Base-by-base conservation (phyloP, 2,113 vertebrate genomes). In the Danionella cerebrum region DNA sequence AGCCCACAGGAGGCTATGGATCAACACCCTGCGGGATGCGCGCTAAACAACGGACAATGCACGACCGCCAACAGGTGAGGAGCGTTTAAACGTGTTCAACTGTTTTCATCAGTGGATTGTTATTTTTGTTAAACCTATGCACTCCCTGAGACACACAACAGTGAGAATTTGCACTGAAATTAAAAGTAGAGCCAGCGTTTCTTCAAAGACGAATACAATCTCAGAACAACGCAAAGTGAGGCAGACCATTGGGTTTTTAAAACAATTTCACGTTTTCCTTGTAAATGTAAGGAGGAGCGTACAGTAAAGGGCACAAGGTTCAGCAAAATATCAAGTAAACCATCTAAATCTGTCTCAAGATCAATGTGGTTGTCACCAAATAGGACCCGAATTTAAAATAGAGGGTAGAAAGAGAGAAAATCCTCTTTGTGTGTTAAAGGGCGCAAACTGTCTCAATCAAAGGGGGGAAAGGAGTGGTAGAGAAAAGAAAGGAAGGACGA, bases 401-500 rank as follows among this genome's bases (percentile, higher is more conserved):
- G 65, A 65, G 24, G 27, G 42, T n/a, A 25, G 36, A 9, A 54
- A 48, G 62, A 58, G 69, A 39, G 69, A 70, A 65, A 70, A 69
- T 66, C 71, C 65, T 73, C 83, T 78, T 80, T 78, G 79, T 76
- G 81, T 77, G 82, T 81, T 83, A 85, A 81, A 82, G 76, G 80
- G 81, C 73, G 55, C 90, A 90, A 91, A 89, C 86, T 84, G 89
- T 86, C 88, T 84, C 84, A 89, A 90, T 94, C 90, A 92, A 94
- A 95, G 89, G 83, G 82, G 68, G 75, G 38, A 76, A 67, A 69
- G 55, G 71, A 62, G 67, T 13, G 55, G 71, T 31, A 29, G 70
- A 73, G 62, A 70, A 65, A 72, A 69, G 71, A 63, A 67, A 77
- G 80, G 52, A 45, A 74, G 82, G 69, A 58, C 60, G 76, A 88